Conservation (phyloP, 2,113 vertebrate genomes). For the Fulica atra region DNA sequence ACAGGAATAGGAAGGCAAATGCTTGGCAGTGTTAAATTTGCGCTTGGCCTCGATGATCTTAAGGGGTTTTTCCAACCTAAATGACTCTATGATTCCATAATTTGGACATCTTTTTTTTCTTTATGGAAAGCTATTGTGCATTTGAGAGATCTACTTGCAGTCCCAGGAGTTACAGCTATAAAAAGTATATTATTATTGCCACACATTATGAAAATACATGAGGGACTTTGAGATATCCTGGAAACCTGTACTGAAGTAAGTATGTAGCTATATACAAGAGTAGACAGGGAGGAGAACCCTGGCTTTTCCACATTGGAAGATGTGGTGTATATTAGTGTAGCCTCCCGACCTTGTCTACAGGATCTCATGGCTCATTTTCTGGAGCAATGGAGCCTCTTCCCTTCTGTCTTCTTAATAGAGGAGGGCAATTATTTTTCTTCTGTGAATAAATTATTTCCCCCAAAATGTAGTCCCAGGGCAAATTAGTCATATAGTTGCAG, state of each 20-base stretch:
- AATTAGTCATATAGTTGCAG: constrained; percentile 19
- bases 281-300: neutral
- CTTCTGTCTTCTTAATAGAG: neutral
- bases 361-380: constrained; percentile 15
- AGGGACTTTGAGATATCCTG: neutral
- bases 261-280: neutral
- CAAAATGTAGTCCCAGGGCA: neutral
- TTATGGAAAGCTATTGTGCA: neutral
- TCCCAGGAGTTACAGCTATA: neutral
- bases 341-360: neutral
- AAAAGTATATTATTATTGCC: neutral
- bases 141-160: neutral
- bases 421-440: constrained; percentile 11
- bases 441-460: neutral
- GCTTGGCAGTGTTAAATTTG: too few species aligned
- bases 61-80: too few species aligned
- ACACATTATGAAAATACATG: neutral
- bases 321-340: neutral
- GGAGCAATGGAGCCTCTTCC: neutral
- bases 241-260: neutral
- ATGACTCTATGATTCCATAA: neutral
- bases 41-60: too few species aligned
- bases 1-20: neutral
- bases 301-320: neutral
- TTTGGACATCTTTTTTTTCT: neutral